Evolutionary conservation across 2,888 invertebrate genomes (phyloP), one percentile per base, ranked within the genome.

Genomic region (Neocrepidodera transversa): DNA sequence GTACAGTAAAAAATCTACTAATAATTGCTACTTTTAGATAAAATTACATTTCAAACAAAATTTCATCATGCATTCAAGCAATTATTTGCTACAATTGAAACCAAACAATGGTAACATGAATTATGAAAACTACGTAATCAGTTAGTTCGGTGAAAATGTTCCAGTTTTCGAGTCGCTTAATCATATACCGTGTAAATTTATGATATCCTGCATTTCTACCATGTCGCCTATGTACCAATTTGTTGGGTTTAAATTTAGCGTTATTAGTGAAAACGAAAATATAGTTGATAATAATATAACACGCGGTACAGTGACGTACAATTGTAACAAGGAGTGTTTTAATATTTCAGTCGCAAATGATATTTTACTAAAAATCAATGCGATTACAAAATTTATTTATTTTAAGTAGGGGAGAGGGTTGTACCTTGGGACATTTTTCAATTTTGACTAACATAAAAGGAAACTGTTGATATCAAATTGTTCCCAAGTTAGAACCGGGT

Each of bases 111-210:
- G 2, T 11, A 28, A 1, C 14, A 20, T 40, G 52, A 53, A 53
- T 53, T 43, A 53, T 53, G 28, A 32, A 53, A 53, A 43, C 53
- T 53, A 43, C 43, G 28, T 53, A 53, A 43, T 53, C 53, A 53
- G 43, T 53, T 43, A 53, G 23, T 51, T 51, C 51, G 18, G 40
- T 30, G 51, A 28, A 51, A 51, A 51, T 8, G 53, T 43, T 43
- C 53, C 43, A 53, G 53, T 53, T 53, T 53, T 45, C 45, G 45
- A 54, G 42, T 49, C 53, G 13, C 35, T 43, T 62, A 62, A 62
- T 62, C 51, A 50, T 53, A 50, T 20, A 43, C 42, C 56, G 49
- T 48, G 49, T 49, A 53, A 61, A 54, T 62, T 58, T 58, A 54
- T 62, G 45, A 51, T 58, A 58, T 62, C 58, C 61, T 62, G 54